These are phyloP conservation scores for Leptura quadrifasciata DNA, from an alignment of 2,888 invertebrate genomes.

Conservation along the genomic window DNA sequence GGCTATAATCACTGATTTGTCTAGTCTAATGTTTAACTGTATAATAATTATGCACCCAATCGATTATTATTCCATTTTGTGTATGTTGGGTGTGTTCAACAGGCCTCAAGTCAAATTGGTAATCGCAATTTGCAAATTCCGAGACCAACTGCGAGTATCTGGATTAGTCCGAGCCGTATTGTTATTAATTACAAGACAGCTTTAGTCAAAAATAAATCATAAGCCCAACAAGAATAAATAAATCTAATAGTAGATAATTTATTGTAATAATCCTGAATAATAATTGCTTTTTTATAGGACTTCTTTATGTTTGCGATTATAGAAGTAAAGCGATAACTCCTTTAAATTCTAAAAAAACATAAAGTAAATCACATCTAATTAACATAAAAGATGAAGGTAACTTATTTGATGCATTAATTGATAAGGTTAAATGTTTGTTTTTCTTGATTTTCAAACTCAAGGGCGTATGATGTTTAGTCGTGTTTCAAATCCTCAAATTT, in stretches of 20 bases:
- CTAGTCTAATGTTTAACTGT: too few species aligned
- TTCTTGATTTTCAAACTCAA: conserved; percentile 3
- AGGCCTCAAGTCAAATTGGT: neutral
- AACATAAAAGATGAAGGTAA: conserved; percentile 1
- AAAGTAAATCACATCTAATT: neutral
- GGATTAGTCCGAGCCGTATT: neutral
- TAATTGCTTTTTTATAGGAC: neutral
- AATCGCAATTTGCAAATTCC: neutral
- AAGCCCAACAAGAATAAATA: neutral
- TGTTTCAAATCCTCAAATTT: neutral
- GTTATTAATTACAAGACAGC: neutral
- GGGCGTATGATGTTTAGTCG: neutral
- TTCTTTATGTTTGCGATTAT: neutral
- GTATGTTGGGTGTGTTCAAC: neutral
- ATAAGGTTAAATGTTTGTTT: neutral
- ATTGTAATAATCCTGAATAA: neutral
- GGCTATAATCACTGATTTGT: too few species aligned
- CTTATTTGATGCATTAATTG: neutral
- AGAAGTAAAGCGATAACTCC: neutral
- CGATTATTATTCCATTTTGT: neutral
- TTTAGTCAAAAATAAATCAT: neutral
- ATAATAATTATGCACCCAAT: neutral
- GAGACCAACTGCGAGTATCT: neutral
- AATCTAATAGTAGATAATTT: neutral
- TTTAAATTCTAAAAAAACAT: neutral